Evolutionary conservation across 2,113 vertebrate species (phyloP), one percentile per base, ranked within the genome.

Genomic region (Pedionomus torquatus): DNA sequence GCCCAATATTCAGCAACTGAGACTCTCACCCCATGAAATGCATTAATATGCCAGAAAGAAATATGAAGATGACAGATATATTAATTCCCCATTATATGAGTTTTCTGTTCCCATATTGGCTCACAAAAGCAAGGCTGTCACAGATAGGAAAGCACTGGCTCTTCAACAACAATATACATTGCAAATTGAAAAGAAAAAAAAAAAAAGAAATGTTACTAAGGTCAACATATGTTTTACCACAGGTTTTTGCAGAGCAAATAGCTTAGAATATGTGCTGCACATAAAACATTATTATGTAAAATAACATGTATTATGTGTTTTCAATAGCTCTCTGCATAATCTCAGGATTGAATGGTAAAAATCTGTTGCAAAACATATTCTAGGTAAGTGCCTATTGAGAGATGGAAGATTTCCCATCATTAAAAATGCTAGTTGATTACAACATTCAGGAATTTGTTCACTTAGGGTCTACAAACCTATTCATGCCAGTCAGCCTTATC

Each of bases 41-140:
- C 43, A 46, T 76, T 25, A 46, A 72, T 63, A 21, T 25, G 30
- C 15, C 70, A 82, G 49, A 25, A 92, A 71, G 65, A 95, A 66
- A 83, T 17, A 65, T 19, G 43, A 41, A 35, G 52, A 70, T 97
- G 92, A 83, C 76, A 95, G 57, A 83, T 28, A 48, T 24, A 89
- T 93, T 94, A 75, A 72, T 84, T 89, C 71, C 78, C 23, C 35
- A n/a, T 57, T 89, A 39, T 10, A 18, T 85, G 69, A 82, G 61
- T 51, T 75, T 95, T 43, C 18, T 91, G 61, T 95, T 89, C 72
- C 82, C 77, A 48, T 79, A 48, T 8, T 89, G 90, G 80, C 71
- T 88, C 81, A 80, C 90, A 89, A 94, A 90, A 24, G 24, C 35
- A 70, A 46, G 76, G 61, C 61, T 91, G 77, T 92, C 87, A 75